phyloP scores from a whole-genome alignment of 2,888 invertebrate species.

The Petrophora chlorosata region DNA sequence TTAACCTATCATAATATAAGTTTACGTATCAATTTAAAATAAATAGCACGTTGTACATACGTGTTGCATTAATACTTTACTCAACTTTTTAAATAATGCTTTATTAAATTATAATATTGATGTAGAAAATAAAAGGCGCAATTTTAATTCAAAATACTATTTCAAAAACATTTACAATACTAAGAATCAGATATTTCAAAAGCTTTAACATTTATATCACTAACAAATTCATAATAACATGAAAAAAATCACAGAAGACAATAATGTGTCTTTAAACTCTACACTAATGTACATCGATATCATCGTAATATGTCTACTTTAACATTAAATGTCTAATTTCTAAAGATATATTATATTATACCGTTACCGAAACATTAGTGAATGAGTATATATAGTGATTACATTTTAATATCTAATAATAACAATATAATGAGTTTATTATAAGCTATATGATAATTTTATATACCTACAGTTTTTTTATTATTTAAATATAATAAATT shows the following conservation, averaged over 20 bases:
- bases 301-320: slow-evolving; percentile 10
- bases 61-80: too few species aligned
- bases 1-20: too few species aligned
- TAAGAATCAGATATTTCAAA: slow-evolving; percentile 23
- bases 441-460: neutral
- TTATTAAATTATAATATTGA: too few species aligned
- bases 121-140: too few species aligned
- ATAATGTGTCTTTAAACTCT: slow-evolving; percentile 39
- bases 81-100: too few species aligned
- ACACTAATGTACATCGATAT: slow-evolving; percentile 37
- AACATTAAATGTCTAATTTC: slow-evolving; percentile 27
- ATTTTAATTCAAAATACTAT: slow-evolving; percentile 3
- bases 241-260: slow-evolving; percentile 42
- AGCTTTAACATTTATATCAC: slow-evolving; percentile 51
- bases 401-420: slow-evolving; percentile 4
- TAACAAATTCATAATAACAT: slow-evolving; percentile 40
- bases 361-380: slow-evolving; percentile 19
- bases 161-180: slow-evolving; percentile 6
- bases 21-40: too few species aligned
- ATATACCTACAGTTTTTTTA: neutral
- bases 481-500: neutral
- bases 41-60: too few species aligned
- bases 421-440: slow-evolving; percentile 2
- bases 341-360: slow-evolving; percentile 27
- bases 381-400: slow-evolving; percentile 48